Conservation (phyloP, 2,797 vertebrate genomes). For the Pangasius krempfi region DNA sequence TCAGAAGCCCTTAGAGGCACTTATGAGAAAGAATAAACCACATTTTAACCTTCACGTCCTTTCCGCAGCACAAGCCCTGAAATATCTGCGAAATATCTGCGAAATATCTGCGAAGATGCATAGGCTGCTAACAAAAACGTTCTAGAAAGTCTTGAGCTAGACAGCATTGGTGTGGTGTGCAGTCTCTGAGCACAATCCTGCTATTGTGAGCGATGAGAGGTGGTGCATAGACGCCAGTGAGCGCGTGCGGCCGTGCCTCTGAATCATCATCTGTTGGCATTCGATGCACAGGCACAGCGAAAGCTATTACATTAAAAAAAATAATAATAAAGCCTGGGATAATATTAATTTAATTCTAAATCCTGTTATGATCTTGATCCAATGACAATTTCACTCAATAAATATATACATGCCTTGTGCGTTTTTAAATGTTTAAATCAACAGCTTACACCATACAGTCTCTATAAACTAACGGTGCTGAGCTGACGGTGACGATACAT, state of each 20-base stretch:
- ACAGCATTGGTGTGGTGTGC: slow-evolving; percentile 10
- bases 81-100: not conserved
- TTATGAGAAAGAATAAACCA: not conserved
- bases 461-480: not conserved
- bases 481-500: not conserved
- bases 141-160: not conserved
- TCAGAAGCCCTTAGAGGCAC: not conserved
- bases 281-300: not conserved
- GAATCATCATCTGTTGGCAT: slow-evolving; percentile 43
- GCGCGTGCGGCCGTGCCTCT: not conserved
- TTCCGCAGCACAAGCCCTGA: not conserved
- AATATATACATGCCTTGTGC: too few relatives aligned
- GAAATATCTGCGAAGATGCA: slow-evolving; percentile 17
- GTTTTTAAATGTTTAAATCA: not conserved
- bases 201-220: slow-evolving; percentile 37
- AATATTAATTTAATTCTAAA: not conserved
- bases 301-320: not conserved
- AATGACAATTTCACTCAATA: not conserved
- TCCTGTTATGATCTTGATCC: not conserved
- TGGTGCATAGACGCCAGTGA: slow-evolving; percentile 2
- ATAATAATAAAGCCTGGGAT: not conserved
- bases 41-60: not conserved
- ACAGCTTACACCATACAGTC: not conserved
- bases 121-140: slow-evolving; percentile 7
- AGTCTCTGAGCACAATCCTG: slow-evolving; percentile 29